Percentiles rank a stretch among this genome's conserved stretches.
Evolutionary conservation across 2,888 invertebrate genomes (phyloP).

Genomic region (Ernsta delagoae): DNA sequence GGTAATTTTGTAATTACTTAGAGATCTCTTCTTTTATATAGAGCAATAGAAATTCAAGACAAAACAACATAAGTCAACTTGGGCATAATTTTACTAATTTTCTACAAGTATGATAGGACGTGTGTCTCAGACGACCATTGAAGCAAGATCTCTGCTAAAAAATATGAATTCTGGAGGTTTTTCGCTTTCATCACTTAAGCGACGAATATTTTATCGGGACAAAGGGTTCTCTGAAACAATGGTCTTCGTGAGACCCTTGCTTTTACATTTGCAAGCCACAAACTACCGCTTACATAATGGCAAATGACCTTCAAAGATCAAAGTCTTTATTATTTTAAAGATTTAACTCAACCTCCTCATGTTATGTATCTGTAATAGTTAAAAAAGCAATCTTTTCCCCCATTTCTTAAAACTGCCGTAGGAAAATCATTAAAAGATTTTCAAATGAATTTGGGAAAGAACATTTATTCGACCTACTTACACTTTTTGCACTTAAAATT

Average conservation of each 20-base stretch:
- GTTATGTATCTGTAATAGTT: too few species aligned
- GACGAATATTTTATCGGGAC: conserved; percentile 33
- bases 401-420: too few species aligned
- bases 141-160: conserved; percentile 22
- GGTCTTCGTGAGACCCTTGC: conserved; percentile 19
- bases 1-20: too few species aligned
- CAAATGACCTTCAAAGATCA: conserved; percentile 26
- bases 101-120: conserved; percentile 7
- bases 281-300: conserved; percentile 10
- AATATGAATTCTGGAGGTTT: conserved; percentile 24
- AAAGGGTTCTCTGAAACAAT: conserved; percentile 29
- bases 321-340: too few species aligned
- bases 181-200: conserved; percentile 34
- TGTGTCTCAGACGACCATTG: conserved; percentile 5
- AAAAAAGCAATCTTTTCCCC: too few species aligned
- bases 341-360: too few species aligned
- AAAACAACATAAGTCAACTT: not conserved
- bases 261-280: conserved; percentile 1
- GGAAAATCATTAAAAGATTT: too few species aligned
- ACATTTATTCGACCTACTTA: too few species aligned
- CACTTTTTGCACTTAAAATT: not conserved
- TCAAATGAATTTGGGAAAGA: too few species aligned
- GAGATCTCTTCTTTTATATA: too few species aligned
- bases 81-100: conserved; percentile 30
- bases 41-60: too few species aligned